Evolutionary conservation across 2,888 invertebrate species (phyloP).

Genomic region (Herminia tarsipennalis): DNA sequence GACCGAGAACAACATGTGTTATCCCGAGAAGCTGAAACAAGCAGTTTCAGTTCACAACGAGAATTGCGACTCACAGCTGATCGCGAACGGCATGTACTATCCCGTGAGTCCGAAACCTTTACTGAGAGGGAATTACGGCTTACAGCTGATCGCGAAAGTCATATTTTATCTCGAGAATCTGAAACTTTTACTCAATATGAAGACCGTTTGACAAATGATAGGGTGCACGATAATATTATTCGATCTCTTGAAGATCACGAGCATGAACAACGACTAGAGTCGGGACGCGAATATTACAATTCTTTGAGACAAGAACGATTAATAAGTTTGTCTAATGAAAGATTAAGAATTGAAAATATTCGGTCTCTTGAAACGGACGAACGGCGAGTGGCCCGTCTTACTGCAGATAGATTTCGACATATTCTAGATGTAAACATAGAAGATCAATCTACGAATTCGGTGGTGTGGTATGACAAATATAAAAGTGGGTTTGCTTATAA

Average conservation of each 20-base stretch:
- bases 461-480: slow-evolving; percentile 1
- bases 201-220: background rate
- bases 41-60: no score
- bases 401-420: slow-evolving; percentile 3
- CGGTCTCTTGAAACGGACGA: background rate
- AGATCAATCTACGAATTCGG: slow-evolving; percentile 1
- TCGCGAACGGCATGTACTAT: no score
- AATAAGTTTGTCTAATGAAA: slow-evolving; percentile 5
- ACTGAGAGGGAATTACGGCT: no score
- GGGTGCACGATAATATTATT: background rate
- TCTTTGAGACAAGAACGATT: background rate
- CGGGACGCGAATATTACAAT: slow-evolving; percentile 4
- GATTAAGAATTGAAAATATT: background rate
- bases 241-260: background rate
- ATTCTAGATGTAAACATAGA: background rate
- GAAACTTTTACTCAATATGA: background rate
- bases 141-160: slow-evolving; percentile 2
- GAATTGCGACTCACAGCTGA: no score
- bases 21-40: slow-evolving; percentile 11
- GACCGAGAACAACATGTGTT: slow-evolving; percentile 16
- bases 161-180: background rate
- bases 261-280: background rate
- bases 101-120: no score
- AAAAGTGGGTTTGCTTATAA: background rate
- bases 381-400: background rate